These are phyloP conservation scores for Saxidomus purpurata DNA, from an alignment of 1,140 invertebrate species.

Conservation along the genomic window DNA sequence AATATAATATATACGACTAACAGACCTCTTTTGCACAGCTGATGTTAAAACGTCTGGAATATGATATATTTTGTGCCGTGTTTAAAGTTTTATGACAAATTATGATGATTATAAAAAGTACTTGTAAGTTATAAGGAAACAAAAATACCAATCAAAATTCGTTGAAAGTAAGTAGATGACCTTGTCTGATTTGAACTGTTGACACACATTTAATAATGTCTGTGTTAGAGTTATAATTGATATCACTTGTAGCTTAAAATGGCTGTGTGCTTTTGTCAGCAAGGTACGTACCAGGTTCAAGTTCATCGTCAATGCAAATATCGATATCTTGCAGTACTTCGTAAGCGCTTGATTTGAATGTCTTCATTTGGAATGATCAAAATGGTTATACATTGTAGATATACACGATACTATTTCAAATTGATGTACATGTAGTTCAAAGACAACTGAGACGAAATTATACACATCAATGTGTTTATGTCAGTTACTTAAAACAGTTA, in stretches of 20 bases:
- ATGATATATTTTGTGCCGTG: too few relatives aligned
- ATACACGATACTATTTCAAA: background rate
- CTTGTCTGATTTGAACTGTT: background rate
- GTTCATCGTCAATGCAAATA: background rate
- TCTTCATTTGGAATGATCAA: conserved; percentile 12
- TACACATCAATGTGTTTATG: background rate
- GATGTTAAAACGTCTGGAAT: too few relatives aligned
- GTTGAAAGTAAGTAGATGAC: too few relatives aligned
- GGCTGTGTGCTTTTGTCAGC: background rate
- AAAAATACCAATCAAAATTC: too few relatives aligned
- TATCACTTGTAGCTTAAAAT: background rate
- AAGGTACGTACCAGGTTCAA: too few relatives aligned
- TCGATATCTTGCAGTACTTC: background rate
- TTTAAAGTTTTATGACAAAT: too few relatives aligned
- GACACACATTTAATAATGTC: background rate
- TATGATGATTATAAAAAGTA: too few relatives aligned
- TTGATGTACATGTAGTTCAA: too few relatives aligned
- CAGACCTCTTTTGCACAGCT: too few relatives aligned
- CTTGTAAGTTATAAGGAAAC: too few relatives aligned
- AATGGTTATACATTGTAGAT: too few relatives aligned
- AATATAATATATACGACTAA: background rate
- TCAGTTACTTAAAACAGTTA: background rate
- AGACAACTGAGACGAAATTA: too few relatives aligned
- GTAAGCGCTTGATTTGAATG: background rate
- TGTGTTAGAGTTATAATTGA: background rate